phyloP scores from a whole-genome alignment of 92 coral and sea anemone genomes.

The Umimayanthus kanabou region DNA sequence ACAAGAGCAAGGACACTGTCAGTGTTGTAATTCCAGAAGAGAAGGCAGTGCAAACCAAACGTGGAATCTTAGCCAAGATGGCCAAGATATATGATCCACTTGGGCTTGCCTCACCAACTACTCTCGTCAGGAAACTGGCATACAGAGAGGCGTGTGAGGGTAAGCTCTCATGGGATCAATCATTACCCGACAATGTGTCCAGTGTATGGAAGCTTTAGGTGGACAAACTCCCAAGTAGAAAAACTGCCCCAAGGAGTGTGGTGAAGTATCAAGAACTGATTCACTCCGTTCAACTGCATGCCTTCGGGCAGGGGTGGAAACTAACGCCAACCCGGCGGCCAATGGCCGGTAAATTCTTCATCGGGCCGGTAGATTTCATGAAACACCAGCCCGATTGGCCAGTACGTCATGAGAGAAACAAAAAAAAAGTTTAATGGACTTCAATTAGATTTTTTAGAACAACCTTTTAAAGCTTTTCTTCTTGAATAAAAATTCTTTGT shows the following conservation, averaged over 20 bases:
- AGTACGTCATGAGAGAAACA: no score
- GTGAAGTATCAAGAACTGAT: constrained; percentile 18
- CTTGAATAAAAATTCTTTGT: no score
- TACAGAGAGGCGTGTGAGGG: not conserved
- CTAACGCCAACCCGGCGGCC: no score
- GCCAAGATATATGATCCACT: constrained; percentile 16
- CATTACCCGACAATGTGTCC: not conserved
- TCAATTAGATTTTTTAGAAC: no score
- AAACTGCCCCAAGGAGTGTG: not conserved
- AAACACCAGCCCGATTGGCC: no score
- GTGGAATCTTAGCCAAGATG: constrained; percentile 26
- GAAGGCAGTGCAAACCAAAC: constrained; percentile 23
- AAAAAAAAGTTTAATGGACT: no score
- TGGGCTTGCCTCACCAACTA: not conserved
- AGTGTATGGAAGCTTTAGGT: not conserved
- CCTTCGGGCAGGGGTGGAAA: no score
- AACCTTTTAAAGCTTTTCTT: no score
- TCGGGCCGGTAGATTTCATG: no score
- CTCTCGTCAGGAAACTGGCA: not conserved
- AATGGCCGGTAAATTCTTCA: no score
- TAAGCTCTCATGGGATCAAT: not conserved
- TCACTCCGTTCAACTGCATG: not conserved
- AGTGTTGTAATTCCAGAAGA: constrained; percentile 34
- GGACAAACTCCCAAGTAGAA: not conserved
- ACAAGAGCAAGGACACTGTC: constrained; percentile 22